phyloP scores from a whole-genome alignment of 1,140 invertebrate genomes.

The Bombus pyrosoma region DNA sequence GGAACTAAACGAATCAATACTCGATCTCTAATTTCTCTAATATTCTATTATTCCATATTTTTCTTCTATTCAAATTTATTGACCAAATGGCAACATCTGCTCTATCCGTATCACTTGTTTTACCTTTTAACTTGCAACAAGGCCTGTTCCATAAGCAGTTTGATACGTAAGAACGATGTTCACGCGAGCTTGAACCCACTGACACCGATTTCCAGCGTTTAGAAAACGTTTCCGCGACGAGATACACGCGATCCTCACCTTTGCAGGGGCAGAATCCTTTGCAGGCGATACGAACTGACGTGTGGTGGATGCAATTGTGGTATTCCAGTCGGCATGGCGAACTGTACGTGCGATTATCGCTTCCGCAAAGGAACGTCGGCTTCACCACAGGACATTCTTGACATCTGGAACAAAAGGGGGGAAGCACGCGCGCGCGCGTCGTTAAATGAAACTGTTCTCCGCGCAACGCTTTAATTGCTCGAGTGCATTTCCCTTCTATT shows the following conservation, averaged over 20 bases:
- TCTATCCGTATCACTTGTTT: too few species aligned
- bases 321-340: slow-evolving; percentile 94
- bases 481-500: slow-evolving; percentile 2
- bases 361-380: slow-evolving; percentile 93
- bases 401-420: slow-evolving; percentile 85
- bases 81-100: too few species aligned
- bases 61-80: too few species aligned
- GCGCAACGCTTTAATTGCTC: slow-evolving; percentile 27
- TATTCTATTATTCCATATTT: too few species aligned
- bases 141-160: too few species aligned
- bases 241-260: slow-evolving; percentile 81
- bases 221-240: neutral
- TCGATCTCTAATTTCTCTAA: too few species aligned
- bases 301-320: slow-evolving; percentile 95
- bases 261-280: slow-evolving; percentile 96
- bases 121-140: too few species aligned
- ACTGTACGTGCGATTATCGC: slow-evolving; percentile 96
- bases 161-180: neutral
- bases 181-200: neutral
- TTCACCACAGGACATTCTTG: slow-evolving; percentile 90
- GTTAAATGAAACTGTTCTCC: slow-evolving; percentile 10
- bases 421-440: neutral
- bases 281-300: slow-evolving; percentile 89
- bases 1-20: too few species aligned
- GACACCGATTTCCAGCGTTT: neutral